Conservation (phyloP, 2,797 vertebrate species). For the Siniperca scherzeri region DNA sequence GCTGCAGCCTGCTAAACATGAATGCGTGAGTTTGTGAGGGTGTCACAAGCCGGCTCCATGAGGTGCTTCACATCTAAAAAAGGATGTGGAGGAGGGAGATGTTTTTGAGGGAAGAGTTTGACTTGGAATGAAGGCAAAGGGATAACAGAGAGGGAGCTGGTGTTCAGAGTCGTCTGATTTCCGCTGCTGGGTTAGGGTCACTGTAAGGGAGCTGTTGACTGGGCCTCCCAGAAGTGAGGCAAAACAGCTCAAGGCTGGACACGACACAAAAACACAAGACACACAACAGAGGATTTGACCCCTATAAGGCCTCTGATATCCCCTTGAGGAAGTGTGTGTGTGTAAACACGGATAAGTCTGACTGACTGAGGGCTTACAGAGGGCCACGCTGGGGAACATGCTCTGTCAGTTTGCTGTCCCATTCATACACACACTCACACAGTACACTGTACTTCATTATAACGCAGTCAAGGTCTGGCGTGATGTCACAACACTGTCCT, state of each 20-base stretch:
- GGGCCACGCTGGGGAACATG: constrained; percentile 15
- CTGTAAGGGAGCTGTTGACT: constrained; percentile 59
- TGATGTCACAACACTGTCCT: constrained; percentile 39
- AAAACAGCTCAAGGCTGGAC: constrained; percentile 45
- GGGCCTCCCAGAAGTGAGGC: constrained; percentile 36
- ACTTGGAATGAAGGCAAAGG: constrained; percentile 49
- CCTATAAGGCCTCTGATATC: constrained; percentile 54
- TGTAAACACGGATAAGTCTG: constrained; percentile 63
- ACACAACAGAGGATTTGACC: constrained; percentile 49
- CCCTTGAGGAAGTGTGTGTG: constrained; percentile 54
- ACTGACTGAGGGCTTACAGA: constrained; percentile 47
- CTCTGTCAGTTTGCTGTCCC: background rate
- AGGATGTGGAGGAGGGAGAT: constrained; percentile 33
- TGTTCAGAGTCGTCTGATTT: constrained; percentile 54
- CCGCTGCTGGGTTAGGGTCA: constrained; percentile 53
- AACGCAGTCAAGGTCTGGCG: constrained; percentile 6
- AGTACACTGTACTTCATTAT: constrained; percentile 10
- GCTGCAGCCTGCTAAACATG: constrained; percentile 3
- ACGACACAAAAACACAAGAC: constrained; percentile 37
- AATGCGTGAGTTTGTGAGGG: constrained; percentile 8
- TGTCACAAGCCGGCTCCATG: constrained; percentile 12
- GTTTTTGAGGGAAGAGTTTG: constrained; percentile 40
- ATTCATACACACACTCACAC: background rate
- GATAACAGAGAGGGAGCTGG: constrained; percentile 35
- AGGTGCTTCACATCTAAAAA: constrained; percentile 44